Base-by-base conservation (phyloP, 1,140 invertebrate species). In the Drosophila jambulina region DNA sequence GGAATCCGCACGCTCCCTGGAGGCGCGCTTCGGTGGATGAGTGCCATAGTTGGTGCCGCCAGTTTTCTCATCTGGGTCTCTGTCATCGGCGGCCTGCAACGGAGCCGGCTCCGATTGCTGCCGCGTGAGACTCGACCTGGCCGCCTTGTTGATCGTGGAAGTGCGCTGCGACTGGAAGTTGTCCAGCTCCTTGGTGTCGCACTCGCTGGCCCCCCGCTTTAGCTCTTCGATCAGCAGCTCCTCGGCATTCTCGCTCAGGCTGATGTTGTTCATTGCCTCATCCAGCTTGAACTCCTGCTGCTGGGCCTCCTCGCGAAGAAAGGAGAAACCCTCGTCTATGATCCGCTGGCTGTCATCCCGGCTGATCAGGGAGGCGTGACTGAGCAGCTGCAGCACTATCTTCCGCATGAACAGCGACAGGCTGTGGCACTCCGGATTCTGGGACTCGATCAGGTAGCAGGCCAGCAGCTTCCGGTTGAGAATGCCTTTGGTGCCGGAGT, bases 351-450 rank as follows among this genome's bases (percentile, higher is more conserved):
- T 91, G 7, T 92, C 91, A 10, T 92, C 91, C 32, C 87, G 82
- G 27, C 49, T 77, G 10, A 92, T 93, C n/a, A 93, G 17, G 64
- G 91, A 95, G 0, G 95, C 95, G 83, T 95, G 95, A 65, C 95
- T 95, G 8, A 95, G 93, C 51, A 97, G 94, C 93, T 99, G 98
- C 57, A 96, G 95, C 0, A 98, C 97, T 19, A 99, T 83, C 23
- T 96, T 96, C 4, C 95, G 94, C 29, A 99, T 96, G 91, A 99
- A 99, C 10, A 98, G 94, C 4, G 96, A 97, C 10, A 98, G 94
- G 62, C 94, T 95, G 68, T 94, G 94, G 58, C 94, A 94, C 72
- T 94, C 93, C 25, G 94, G 94, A 65, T 93, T 93, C 80, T 93
- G 92, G 13, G 92, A 92, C 48, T 93, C 91, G 80, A 98, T 96